Evolutionary conservation across 1,140 invertebrate species (phyloP).

Genomic region (Heliconius melpomene): DNA sequence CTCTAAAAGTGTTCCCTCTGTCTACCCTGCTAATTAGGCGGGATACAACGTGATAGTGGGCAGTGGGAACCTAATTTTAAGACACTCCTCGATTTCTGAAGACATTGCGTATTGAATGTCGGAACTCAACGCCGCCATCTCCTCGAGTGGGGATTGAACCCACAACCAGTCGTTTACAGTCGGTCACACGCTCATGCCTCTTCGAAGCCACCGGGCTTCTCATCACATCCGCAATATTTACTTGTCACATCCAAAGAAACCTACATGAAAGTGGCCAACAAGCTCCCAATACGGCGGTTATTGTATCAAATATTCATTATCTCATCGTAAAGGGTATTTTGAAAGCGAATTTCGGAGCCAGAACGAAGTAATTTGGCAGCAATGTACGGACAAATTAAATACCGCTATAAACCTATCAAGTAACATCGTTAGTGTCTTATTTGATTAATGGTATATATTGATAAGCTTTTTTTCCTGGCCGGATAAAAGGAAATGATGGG

Average conservation of each 20-base stretch:
- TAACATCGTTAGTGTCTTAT: slow-evolving; percentile 40
- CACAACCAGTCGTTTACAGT: too few species aligned
- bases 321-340: slow-evolving; percentile 61
- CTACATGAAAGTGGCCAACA: slow-evolving; percentile 32
- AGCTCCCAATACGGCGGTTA: slow-evolving; percentile 55
- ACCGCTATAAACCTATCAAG: slow-evolving; percentile 45
- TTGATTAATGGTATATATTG: slow-evolving; percentile 38
- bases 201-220: too few species aligned
- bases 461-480: slow-evolving; percentile 27
- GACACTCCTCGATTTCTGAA: too few species aligned
- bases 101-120: too few species aligned
- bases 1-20: too few species aligned
- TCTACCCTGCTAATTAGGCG: too few species aligned
- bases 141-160: too few species aligned
- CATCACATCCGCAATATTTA: not conserved
- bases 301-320: slow-evolving; percentile 75
- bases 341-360: slow-evolving; percentile 49
- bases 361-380: slow-evolving; percentile 57
- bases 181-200: too few species aligned
- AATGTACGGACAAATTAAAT: slow-evolving; percentile 51
- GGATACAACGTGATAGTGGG: too few species aligned
- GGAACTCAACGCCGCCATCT: too few species aligned
- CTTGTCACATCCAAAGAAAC: slow-evolving; percentile 39
- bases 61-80: too few species aligned
- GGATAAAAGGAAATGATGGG: slow-evolving; percentile 34